Conservation (phyloP, 2,113 vertebrate species). For the Gymnobelideus leadbeateri region DNA sequence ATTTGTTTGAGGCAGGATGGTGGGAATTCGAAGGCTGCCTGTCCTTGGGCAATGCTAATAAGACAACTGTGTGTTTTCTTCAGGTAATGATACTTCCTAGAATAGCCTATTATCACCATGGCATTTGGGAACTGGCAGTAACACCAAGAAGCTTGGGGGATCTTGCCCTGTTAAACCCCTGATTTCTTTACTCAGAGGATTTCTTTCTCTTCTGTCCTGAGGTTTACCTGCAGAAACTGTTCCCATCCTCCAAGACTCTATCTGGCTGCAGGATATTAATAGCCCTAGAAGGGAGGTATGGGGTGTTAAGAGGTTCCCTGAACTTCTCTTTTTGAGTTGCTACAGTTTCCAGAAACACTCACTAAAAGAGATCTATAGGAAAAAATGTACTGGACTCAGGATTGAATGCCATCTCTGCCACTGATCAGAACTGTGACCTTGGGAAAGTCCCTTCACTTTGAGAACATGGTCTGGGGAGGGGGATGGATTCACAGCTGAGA, state of each 20-base stretch:
- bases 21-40: constrained; percentile 17
- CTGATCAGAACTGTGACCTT: background rate
- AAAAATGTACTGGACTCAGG: background rate
- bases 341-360: background rate
- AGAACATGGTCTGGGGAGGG: background rate
- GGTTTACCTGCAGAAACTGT: background rate
- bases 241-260: background rate
- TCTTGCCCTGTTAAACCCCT: background rate
- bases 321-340: background rate
- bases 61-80: background rate
- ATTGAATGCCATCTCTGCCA: background rate
- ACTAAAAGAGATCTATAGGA: background rate
- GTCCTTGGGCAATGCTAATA: background rate
- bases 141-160: background rate
- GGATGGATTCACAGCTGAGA: background rate
- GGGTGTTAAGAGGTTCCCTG: background rate
- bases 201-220: background rate
- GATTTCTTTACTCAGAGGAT: background rate
- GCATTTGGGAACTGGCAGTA: background rate
- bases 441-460: background rate
- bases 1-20: background rate
- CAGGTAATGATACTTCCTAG: background rate
- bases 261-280: background rate
- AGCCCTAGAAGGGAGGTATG: background rate
- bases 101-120: background rate